Evolutionary conservation across 2,113 vertebrate genomes (phyloP).

Genomic region (Smithornis capensis): DNA sequence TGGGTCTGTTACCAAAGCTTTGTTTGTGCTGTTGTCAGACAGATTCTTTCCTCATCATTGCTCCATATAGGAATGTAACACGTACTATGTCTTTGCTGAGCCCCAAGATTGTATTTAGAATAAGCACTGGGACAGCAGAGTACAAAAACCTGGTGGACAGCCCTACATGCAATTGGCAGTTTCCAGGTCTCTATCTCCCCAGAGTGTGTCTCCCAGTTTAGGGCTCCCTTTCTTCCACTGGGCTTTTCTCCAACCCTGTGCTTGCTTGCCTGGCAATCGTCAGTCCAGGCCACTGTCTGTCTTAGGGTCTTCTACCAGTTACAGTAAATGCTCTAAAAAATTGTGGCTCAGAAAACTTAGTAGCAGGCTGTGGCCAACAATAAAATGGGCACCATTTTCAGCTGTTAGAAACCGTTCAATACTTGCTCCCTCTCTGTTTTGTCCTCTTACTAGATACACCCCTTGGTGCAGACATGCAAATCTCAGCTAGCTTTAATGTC

Average conservation of each 20-base stretch:
- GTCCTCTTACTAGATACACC: not conserved
- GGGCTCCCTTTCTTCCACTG: not conserved
- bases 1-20: not conserved
- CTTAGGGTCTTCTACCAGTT: not conserved
- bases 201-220: not conserved
- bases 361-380: not conserved
- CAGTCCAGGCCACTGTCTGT: not conserved
- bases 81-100: not conserved
- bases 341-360: not conserved
- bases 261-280: not conserved
- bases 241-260: not conserved
- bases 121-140: not conserved
- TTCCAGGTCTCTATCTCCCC: not conserved
- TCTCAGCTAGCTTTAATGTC: conserved; percentile 38
- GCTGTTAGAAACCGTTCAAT: not conserved
- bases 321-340: not conserved
- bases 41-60: not conserved
- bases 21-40: not conserved
- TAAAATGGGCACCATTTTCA: not conserved
- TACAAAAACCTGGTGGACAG: not conserved
- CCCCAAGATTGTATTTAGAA: not conserved
- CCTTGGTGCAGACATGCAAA: conserved; percentile 41
- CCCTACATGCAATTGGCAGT: not conserved
- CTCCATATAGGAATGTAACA: not conserved
- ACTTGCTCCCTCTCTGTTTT: not conserved